Conservation (phyloP, 2,888 invertebrate genomes). For the Prenolepis imparis region DNA sequence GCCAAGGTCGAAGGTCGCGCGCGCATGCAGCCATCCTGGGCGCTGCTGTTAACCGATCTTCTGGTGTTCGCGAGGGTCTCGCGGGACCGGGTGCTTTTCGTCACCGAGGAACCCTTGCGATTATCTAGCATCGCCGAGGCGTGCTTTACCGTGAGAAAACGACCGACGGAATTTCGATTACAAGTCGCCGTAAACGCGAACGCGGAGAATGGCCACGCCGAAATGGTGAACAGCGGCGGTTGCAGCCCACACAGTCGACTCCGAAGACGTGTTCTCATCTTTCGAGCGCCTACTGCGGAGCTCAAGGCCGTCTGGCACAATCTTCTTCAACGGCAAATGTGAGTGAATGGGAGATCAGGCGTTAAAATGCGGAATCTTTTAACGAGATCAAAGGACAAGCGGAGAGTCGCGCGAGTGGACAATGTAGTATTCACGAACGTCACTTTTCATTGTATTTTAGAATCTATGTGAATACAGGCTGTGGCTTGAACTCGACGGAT, state of each 20-base stretch:
- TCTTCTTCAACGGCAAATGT: constrained; percentile 95
- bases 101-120: constrained; percentile 95
- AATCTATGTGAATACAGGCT: constrained; percentile 93
- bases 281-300: constrained; percentile 94
- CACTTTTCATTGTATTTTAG: constrained; percentile 87
- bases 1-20: constrained; percentile 94
- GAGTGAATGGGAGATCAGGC: constrained; percentile 86
- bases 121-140: constrained; percentile 93
- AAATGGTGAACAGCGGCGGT: constrained; percentile 77
- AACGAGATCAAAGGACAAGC: background rate
- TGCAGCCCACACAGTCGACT: constrained; percentile 86
- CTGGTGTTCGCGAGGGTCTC: constrained; percentile 95
- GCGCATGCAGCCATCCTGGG: constrained; percentile 93
- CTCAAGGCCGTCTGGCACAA: constrained; percentile 97
- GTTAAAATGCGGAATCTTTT: constrained; percentile 14
- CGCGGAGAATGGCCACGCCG: constrained; percentile 79
- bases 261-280: constrained; percentile 90
- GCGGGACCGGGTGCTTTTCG: constrained; percentile 94
- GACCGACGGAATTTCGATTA: constrained; percentile 94
- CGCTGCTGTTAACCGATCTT: constrained; percentile 93
- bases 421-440: constrained; percentile 15
- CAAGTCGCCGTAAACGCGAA: constrained; percentile 87
- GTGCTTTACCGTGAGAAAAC: constrained; percentile 94
- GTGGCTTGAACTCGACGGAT: constrained; percentile 90
- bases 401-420: background rate